phyloP scores from a whole-genome alignment of 2,113 vertebrate genomes.

The Cercopithecus mona region DNA sequence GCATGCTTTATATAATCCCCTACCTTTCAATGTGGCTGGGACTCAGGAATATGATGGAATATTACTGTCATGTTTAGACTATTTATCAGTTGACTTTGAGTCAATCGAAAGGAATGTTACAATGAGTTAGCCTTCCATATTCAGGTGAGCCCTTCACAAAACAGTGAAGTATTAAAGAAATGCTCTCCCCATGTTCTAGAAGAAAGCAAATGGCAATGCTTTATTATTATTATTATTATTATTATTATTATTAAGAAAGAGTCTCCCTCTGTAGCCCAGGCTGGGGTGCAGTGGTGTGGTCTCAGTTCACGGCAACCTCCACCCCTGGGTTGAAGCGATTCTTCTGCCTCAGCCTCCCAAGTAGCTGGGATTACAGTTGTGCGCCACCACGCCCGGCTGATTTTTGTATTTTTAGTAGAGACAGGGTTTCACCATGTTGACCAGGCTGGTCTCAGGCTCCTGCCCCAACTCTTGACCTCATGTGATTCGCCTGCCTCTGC shows the following conservation, averaged over 20 bases:
- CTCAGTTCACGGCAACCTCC: too few species aligned
- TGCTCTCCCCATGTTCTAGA: not conserved
- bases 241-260: too few species aligned
- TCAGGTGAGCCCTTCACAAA: not conserved
- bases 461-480: too few species aligned
- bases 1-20: not conserved
- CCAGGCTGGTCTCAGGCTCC: too few species aligned
- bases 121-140: not conserved
- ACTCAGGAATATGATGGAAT: not conserved
- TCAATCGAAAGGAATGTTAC: not conserved
- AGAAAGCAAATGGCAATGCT: not conserved
- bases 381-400: rapidly evolving
- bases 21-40: not conserved
- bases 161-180: not conserved
- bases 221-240: not conserved
- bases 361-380: too few species aligned
- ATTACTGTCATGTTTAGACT: not conserved
- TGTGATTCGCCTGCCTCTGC: too few species aligned
- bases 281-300: too few species aligned
- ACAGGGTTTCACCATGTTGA: too few species aligned
- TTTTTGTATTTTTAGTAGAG: too few species aligned
- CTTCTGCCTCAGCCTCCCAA: too few species aligned
- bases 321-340: rapidly evolving
- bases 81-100: not conserved
- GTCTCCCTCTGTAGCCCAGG: too few species aligned